These are phyloP conservation scores for Xenopus petersii DNA, from an alignment of 2,797 vertebrate genomes.

Conservation along the genomic window DNA sequence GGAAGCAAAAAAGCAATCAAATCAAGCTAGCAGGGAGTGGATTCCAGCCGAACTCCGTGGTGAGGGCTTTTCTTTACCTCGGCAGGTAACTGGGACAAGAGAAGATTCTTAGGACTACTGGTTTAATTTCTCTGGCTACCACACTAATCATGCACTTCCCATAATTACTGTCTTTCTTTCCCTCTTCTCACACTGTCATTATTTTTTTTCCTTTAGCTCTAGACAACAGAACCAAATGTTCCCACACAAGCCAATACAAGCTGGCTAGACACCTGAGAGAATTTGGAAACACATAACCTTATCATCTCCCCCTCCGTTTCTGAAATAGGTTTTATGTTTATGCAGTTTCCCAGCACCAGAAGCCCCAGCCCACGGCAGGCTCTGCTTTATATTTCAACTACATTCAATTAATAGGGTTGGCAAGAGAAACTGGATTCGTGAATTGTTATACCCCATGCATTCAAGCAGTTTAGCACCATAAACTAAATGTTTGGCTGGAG, in stretches of 20 bases:
- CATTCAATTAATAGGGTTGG: constrained; percentile 64
- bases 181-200: constrained; percentile 66
- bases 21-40: constrained; percentile 79
- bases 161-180: constrained; percentile 76
- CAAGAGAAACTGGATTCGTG: constrained; percentile 69
- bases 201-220: constrained; percentile 58
- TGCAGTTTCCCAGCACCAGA: constrained; percentile 71
- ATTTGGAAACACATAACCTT: constrained; percentile 51
- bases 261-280: constrained; percentile 72
- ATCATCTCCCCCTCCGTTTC: constrained; percentile 48
- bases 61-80: constrained; percentile 76
- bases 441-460: constrained; percentile 74
- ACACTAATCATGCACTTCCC: constrained; percentile 77
- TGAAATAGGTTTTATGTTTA: constrained; percentile 68
- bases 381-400: constrained; percentile 64
- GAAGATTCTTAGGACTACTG: constrained; percentile 85
- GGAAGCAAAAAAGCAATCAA: constrained; percentile 90
- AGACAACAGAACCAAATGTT: constrained; percentile 66
- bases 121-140: constrained; percentile 94
- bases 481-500: constrained; percentile 63
- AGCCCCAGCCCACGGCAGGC: constrained; percentile 55
- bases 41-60: constrained; percentile 76
- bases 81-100: constrained; percentile 75
- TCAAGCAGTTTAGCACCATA: constrained; percentile 67
- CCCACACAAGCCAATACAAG: constrained; percentile 66